These are phyloP conservation scores for Halichoeres trimaculatus DNA, from an alignment of 2,113 vertebrate genomes.

Conservation along the genomic window DNA sequence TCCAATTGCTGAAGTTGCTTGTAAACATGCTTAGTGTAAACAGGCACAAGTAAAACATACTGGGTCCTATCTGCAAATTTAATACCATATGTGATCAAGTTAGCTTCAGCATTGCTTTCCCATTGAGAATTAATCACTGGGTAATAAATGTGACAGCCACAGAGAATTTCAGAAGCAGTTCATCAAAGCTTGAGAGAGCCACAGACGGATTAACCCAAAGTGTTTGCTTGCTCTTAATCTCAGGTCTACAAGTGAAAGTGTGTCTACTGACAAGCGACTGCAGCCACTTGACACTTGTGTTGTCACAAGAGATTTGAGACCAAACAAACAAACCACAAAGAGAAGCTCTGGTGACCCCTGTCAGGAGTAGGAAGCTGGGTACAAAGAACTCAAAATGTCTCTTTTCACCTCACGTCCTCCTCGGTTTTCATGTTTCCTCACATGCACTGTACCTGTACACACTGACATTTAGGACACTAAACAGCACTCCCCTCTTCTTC, in stretches of 20 bases:
- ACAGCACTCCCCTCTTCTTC: neutral
- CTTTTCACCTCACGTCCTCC: neutral
- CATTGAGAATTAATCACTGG: too few species aligned
- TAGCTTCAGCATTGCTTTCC: too few species aligned
- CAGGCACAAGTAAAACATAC: too few species aligned
- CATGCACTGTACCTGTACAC: constrained; percentile 48
- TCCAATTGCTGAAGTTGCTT: too few species aligned
- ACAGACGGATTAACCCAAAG: neutral
- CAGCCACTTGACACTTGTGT: constrained; percentile 36
- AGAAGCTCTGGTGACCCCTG: constrained; percentile 37
- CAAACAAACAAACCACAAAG: constrained; percentile 54
- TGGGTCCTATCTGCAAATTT: too few species aligned
- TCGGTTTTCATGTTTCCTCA: neutral
- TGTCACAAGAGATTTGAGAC: constrained; percentile 44
- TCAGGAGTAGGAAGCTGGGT: constrained; percentile 37
- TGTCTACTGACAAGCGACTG: constrained; percentile 14
- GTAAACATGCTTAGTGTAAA: too few species aligned
- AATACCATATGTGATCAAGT: too few species aligned
- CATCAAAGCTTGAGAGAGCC: neutral
- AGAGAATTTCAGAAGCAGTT: too few species aligned
- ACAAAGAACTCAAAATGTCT: constrained; percentile 17
- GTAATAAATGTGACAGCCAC: too few species aligned
- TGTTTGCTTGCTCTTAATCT: constrained; percentile 38
- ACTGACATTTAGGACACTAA: constrained; percentile 25
- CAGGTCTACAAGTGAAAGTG: constrained; percentile 23